Evolutionary conservation across 2,888 invertebrate genomes (phyloP), one percentile per base, ranked within the genome.

Genomic region (Drosophila anceps): DNA sequence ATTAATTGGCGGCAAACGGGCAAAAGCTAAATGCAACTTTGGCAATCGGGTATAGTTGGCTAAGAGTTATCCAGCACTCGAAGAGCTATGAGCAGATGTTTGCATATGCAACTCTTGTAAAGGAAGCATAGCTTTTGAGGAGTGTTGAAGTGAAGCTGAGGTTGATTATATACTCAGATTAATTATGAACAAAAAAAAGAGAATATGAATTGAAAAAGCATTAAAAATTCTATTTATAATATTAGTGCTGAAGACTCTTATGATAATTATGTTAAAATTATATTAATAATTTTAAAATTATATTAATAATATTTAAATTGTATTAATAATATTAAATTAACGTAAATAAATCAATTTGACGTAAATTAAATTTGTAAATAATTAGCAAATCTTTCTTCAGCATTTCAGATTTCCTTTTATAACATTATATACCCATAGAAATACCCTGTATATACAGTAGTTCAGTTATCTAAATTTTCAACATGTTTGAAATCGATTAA

Each of bases 1-100:
- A 83, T 83, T 84, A 86, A 84, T 83, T 88, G 79, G 69, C 68
- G 54, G 65, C 70, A 69, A 66, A n/a, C 27, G 50, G 29, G 27
- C 55, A 65, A 67, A 62, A 54, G 55, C 53, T 3, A 43, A 55
- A 33, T 61, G 29, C 44, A 57, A 48, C 13, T 29, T 13, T 39
- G 9, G 1, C 35, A 43, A 39, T 15, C n/a, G 12, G n/a, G 9
- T 50, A 12, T 20, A 1, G 5, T 10, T 43, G 50, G 27, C 79
- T 39, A 0, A 1, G 1, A 12, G 39, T 20, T 65, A 78, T 61
- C 41, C 64, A 24, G 9, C 44, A 15, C 0, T 15, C 27, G 53
- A 13, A 7, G 20, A 44, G 43, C 20, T 35, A 13, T 4, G 5
- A 13, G 24, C 4, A 24, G 2, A 35, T n/a, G n/a, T n/a, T n/a